Conservation (phyloP, 2,797 vertebrate genomes). For the Sebastes umbrosus region DNA sequence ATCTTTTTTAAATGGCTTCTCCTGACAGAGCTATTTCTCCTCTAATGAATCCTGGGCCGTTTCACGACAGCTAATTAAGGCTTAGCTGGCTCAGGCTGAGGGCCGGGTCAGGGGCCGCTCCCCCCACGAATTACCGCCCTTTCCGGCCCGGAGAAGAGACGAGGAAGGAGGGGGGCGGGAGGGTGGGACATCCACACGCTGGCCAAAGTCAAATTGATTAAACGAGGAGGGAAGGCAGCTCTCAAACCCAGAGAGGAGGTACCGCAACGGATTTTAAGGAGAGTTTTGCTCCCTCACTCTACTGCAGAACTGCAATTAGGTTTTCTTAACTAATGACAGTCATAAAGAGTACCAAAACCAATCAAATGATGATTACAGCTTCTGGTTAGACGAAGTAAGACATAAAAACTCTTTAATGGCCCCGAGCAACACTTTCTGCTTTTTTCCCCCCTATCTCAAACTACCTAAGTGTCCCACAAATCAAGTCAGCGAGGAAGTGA, state of each 20-base stretch:
- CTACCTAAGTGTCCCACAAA: slow-evolving; percentile 67
- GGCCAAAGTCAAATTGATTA: slow-evolving; percentile 85
- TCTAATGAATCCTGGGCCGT: slow-evolving; percentile 80
- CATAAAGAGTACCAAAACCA: slow-evolving; percentile 73
- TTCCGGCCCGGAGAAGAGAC: slow-evolving; percentile 43
- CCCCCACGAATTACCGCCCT: slow-evolving; percentile 72
- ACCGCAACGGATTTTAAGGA: slow-evolving; percentile 51
- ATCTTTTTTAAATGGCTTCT: slow-evolving; percentile 84
- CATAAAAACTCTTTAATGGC: slow-evolving; percentile 69
- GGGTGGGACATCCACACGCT: not conserved
- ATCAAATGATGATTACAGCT: slow-evolving; percentile 79
- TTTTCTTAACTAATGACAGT: slow-evolving; percentile 67
- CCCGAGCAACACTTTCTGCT: slow-evolving; percentile 50
- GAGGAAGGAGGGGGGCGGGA: not conserved
- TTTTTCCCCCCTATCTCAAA: slow-evolving; percentile 30
- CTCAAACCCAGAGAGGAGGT: slow-evolving; percentile 29
- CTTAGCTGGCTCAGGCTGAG: slow-evolving; percentile 79
- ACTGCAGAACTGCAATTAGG: slow-evolving; percentile 41
- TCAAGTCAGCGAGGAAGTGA: slow-evolving; percentile 58
- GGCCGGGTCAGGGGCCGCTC: slow-evolving; percentile 79
- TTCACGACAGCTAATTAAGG: slow-evolving; percentile 88
- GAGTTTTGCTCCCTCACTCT: slow-evolving; percentile 32
- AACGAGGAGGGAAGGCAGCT: slow-evolving; percentile 47
- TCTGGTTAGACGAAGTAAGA: slow-evolving; percentile 64
- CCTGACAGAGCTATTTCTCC: slow-evolving; percentile 81